Conservation (phyloP, 2,888 invertebrate genomes). For the Mesoligia furuncula region DNA sequence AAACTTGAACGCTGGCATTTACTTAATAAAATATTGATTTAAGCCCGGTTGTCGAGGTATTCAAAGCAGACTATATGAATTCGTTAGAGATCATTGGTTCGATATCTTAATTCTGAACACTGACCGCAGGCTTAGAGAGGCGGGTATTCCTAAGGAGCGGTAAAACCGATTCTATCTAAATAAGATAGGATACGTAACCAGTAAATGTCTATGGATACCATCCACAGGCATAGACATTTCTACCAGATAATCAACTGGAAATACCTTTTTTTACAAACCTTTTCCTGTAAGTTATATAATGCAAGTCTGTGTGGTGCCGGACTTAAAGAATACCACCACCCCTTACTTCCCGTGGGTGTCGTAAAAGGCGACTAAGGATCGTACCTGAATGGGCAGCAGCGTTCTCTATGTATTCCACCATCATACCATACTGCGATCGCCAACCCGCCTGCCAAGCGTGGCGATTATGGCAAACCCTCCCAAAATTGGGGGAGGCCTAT, state of each 20-base stretch:
- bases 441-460: too few species aligned
- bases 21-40: background rate
- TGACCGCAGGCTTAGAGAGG: background rate
- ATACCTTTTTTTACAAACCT: background rate
- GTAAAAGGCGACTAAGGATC: too few species aligned
- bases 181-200: background rate
- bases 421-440: too few species aligned
- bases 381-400: too few species aligned
- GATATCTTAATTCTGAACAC: background rate
- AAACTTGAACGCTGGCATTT: background rate
- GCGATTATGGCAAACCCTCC: too few species aligned
- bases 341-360: too few species aligned
- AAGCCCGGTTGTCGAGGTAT: background rate
- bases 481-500: too few species aligned
- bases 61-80: background rate
- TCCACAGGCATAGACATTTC: background rate
- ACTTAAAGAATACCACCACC: too few species aligned
- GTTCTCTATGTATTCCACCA: too few species aligned
- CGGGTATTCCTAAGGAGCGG: background rate
- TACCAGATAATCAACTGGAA: background rate
- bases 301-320: too few species aligned
- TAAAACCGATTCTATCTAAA: conserved; percentile 10
- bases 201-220: background rate
- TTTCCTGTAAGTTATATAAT: background rate
- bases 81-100: background rate